Conservation (phyloP, 2,888 invertebrate genomes). For the Bruchidius siliquastri region DNA sequence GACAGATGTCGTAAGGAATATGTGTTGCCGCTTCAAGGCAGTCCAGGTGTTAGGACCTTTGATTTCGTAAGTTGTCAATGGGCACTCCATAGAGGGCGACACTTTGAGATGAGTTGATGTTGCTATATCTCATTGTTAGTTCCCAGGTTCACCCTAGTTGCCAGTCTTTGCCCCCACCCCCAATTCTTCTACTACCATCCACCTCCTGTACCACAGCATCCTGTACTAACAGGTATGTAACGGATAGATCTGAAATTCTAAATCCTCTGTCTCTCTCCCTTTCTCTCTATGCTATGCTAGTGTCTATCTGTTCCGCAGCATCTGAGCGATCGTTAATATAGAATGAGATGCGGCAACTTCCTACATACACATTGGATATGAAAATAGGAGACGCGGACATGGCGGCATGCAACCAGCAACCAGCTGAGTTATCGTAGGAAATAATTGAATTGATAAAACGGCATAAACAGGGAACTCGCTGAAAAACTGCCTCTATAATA, state of each 20-base stretch:
- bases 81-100: too few species aligned
- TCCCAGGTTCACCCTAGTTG: too few species aligned
- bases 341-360: neutral
- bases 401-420: slow-evolving; percentile 18
- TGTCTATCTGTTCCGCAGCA: neutral
- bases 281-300: neutral
- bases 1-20: too few species aligned
- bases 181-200: too few species aligned
- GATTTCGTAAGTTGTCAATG: too few species aligned
- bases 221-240: neutral
- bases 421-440: slow-evolving; percentile 26
- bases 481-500: slow-evolving; percentile 32
- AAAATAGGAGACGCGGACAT: slow-evolving; percentile 6
- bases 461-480: slow-evolving; percentile 27
- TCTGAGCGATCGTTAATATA: neutral
- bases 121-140: too few species aligned
- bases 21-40: too few species aligned
- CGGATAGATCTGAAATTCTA: neutral
- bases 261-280: too few species aligned
- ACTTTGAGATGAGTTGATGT: too few species aligned
- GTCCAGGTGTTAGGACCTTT: too few species aligned
- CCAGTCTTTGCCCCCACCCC: too few species aligned
- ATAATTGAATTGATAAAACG: slow-evolving; percentile 33
- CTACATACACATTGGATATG: neutral
- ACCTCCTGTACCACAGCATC: too few species aligned